phyloP scores from a whole-genome alignment of 1,140 invertebrate species.

The Bicyclus anynana region DNA sequence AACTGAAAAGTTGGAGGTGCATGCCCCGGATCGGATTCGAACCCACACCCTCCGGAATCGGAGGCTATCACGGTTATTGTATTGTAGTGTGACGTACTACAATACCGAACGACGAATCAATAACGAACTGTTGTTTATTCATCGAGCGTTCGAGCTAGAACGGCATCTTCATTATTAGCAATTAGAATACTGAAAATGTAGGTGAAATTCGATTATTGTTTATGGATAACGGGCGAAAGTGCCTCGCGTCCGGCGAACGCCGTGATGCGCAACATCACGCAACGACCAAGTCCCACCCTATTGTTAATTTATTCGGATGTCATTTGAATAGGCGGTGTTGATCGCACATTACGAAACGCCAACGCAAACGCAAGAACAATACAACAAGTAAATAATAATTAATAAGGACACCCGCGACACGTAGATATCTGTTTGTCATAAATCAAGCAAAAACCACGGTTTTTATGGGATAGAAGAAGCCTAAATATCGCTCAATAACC shows the following conservation, averaged over 20 bases:
- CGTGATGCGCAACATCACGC: constrained; percentile 47
- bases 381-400: no score
- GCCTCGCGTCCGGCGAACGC: constrained; percentile 33
- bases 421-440: no score
- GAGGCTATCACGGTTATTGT: no score
- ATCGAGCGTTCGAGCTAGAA: not conserved
- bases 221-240: constrained; percentile 59
- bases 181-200: constrained; percentile 39
- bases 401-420: no score
- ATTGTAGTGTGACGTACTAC: no score
- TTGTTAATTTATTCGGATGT: not conserved
- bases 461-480: no score
- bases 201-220: constrained; percentile 49
- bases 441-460: no score
- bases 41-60: no score
- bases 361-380: no score
- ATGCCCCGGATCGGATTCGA: no score
- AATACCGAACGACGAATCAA: not conserved
- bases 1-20: no score
- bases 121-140: not conserved
- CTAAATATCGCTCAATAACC: no score
- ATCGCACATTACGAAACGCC: not conserved
- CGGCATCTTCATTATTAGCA: constrained; percentile 15
- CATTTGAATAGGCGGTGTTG: not conserved
- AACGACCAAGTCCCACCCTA: constrained; percentile 7